These are phyloP conservation scores for Cossypha polioptera DNA, from an alignment of 2,797 vertebrate species.

Conservation along the genomic window DNA sequence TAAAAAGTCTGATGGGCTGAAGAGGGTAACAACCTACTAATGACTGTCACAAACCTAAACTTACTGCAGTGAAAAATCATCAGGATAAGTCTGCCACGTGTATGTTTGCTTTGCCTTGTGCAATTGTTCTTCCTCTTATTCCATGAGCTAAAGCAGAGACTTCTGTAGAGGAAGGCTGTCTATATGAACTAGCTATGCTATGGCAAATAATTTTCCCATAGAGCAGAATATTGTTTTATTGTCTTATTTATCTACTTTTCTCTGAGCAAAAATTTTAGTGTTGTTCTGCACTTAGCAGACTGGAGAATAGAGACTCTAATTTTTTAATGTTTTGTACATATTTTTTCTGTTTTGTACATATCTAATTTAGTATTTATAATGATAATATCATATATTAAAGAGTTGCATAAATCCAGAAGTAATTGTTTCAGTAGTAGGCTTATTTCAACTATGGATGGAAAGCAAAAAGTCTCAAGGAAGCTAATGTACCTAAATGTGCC, in stretches of 20 bases:
- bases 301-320: neutral
- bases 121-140: neutral
- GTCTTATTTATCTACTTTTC: neutral
- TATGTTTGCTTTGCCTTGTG: neutral
- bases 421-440: neutral
- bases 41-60: neutral
- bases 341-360: neutral
- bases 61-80: neutral
- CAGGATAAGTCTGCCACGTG: neutral
- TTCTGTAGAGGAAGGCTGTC: neutral
- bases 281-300: neutral
- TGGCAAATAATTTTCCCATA: neutral
- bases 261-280: neutral
- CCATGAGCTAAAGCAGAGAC: neutral
- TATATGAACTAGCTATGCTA: neutral
- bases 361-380: neutral
- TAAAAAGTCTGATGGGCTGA: neutral
- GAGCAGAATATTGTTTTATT: neutral
- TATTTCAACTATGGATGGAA: neutral
- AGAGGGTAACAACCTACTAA: neutral
- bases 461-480: neutral
- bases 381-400: neutral
- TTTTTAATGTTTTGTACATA: neutral
- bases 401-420: neutral
- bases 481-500: neutral